These are phyloP conservation scores for Erethizon dorsatum DNA, from an alignment of 2,797 vertebrate genomes.

Conservation along the genomic window DNA sequence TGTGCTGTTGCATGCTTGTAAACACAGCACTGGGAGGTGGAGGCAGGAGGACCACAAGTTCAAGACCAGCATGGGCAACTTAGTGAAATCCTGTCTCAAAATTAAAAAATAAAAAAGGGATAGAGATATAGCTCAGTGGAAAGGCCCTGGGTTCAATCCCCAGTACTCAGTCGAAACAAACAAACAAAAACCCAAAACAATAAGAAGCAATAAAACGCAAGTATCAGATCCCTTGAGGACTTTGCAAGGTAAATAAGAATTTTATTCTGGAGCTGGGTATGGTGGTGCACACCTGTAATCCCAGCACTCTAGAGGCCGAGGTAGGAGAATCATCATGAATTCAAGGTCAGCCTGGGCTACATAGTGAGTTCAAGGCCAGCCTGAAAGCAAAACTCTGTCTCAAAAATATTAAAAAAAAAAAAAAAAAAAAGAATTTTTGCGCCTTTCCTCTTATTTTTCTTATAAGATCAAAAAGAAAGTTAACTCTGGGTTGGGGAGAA, in stretches of 20 bases:
- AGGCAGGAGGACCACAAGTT: not conserved
- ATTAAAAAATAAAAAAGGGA: not conserved
- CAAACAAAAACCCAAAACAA: too few species aligned
- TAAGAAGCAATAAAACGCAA: not conserved
- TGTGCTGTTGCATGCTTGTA: not conserved
- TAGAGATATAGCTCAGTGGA: not conserved
- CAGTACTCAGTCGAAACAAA: too few species aligned
- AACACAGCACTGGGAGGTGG: not conserved
- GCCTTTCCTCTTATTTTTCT: not conserved
- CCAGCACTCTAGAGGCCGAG: not conserved
- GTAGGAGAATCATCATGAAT: too few species aligned
- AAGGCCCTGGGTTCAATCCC: not conserved
- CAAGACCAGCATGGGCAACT: not conserved
- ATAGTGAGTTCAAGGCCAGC: too few species aligned
- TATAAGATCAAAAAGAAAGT: slow-evolving; percentile 43
- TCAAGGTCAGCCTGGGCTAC: too few species aligned
- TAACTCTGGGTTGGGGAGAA: slow-evolving; percentile 20
- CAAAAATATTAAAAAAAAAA: not conserved
- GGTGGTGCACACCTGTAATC: not conserved
- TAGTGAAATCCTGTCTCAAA: not conserved
- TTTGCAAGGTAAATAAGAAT: slow-evolving; percentile 4
- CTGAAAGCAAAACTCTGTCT: too few species aligned
- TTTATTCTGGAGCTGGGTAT: not conserved
- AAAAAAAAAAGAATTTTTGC: not conserved
- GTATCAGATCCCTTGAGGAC: not conserved